A percentile compares a stretch with the other conserved stretches of the same genome.
These are phyloP conservation scores for Pempheris klunzingeri DNA, from an alignment of 2,797 vertebrate genomes.

Conservation along the genomic window DNA sequence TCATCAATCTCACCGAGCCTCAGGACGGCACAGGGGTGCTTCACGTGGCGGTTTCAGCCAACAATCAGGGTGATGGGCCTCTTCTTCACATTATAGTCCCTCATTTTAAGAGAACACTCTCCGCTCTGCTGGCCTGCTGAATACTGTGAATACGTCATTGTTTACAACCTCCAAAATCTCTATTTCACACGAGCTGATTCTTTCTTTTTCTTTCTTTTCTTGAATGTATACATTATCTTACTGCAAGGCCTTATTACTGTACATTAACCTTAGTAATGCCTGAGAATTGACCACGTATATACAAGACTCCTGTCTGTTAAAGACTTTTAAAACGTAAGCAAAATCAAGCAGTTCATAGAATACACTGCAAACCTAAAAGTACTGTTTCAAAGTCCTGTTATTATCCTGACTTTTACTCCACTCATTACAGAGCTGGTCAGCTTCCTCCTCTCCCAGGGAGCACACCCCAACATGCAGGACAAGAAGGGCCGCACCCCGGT, in stretches of 20 bases:
- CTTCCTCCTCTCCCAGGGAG: constrained; percentile 89
- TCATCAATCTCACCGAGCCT: constrained; percentile 93
- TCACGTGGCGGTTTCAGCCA: constrained; percentile 88
- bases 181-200: neutral
- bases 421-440: constrained; percentile 82
- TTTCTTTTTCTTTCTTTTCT: neutral
- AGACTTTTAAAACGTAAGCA: neutral
- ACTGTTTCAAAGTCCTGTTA: neutral
- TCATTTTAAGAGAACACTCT: neutral
- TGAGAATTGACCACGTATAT: neutral
- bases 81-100: neutral
- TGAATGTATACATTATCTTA: neutral
- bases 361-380: neutral
- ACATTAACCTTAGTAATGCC: neutral
- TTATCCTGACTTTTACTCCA: neutral
- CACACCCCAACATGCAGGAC: constrained; percentile 88
- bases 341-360: neutral
- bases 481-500: constrained; percentile 85
- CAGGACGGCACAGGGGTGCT: constrained; percentile 86
- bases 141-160: no score
- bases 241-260: neutral
- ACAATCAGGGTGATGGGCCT: constrained; percentile 77
- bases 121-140: neutral
- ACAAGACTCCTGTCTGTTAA: neutral
- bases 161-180: neutral